A percentile compares a stretch with the other conserved stretches of the same genome.
Evolutionary conservation across 1,140 invertebrate genomes (phyloP).

Genomic region (Apis dorsata): DNA sequence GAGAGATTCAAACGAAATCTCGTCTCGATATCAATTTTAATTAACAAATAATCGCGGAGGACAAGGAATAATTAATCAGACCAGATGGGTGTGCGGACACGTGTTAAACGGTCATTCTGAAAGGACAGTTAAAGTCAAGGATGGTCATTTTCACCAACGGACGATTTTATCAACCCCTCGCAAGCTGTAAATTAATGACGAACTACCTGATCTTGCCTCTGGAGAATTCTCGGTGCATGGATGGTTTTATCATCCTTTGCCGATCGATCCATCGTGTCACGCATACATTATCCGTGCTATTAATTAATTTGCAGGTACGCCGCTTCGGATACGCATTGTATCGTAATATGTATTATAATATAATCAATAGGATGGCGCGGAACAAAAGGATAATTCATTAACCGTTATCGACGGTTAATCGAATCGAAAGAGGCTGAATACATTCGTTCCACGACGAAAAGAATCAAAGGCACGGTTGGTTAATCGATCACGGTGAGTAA

Average conservation of each 20-base stretch:
- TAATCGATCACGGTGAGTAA: not conserved
- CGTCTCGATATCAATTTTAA: not conserved
- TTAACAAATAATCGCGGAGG: constrained; percentile 7
- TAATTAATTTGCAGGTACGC: constrained; percentile 37
- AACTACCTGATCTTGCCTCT: constrained; percentile 32
- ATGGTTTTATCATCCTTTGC: constrained; percentile 55
- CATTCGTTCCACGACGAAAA: not conserved
- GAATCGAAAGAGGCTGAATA: not conserved
- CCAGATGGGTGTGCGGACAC: constrained; percentile 16
- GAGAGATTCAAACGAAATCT: not conserved
- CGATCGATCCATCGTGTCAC: constrained; percentile 55
- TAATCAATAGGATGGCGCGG: constrained; percentile 14
- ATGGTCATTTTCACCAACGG: constrained; percentile 38
- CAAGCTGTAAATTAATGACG: constrained; percentile 43
- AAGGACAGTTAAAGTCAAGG: constrained; percentile 41
- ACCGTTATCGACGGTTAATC: constrained; percentile 11
- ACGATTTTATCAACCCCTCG: constrained; percentile 47
- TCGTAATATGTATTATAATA: constrained; percentile 16
- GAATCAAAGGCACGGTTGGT: not conserved
- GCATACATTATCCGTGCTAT: constrained; percentile 40
- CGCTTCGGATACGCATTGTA: not conserved
- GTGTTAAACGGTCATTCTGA: constrained; percentile 35
- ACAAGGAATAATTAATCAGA: constrained; percentile 36
- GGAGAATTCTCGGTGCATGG: constrained; percentile 3
- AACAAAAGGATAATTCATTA: constrained; percentile 6